A percentile compares a stretch with the other conserved stretches of the same genome.
Conservation (phyloP, 2,113 vertebrate species). For the Ginglymostoma cirratum region DNA sequence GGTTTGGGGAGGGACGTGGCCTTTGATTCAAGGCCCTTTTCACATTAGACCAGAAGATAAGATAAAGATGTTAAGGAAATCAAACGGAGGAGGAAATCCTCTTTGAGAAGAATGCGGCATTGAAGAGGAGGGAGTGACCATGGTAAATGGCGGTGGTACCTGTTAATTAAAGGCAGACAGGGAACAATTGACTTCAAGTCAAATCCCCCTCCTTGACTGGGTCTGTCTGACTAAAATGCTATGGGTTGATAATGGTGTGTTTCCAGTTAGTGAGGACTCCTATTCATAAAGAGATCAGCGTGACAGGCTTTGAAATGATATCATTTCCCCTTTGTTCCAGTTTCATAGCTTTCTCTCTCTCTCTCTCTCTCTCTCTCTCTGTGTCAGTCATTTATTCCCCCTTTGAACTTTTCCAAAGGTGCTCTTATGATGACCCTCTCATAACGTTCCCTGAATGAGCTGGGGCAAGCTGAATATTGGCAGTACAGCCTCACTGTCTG, state of each 20-base stretch:
- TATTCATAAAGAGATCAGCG: neutral
- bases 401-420: neutral
- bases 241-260: neutral
- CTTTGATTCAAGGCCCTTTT: neutral
- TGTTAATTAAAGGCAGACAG: constrained; percentile 27
- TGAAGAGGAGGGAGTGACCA: neutral
- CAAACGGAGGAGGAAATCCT: neutral
- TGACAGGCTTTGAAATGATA: neutral
- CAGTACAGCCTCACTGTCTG: no score
- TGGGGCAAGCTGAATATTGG: no score
- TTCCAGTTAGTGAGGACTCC: neutral
- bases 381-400: no score
- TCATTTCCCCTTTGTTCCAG: neutral
- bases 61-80: constrained; percentile 25
- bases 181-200: neutral
- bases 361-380: neutral
- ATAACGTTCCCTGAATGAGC: neutral
- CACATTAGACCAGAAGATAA: neutral
- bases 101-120: neutral
- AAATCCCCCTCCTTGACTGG: neutral
- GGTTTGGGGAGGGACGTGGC: neutral
- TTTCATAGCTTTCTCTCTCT: neutral
- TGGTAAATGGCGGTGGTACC: neutral
- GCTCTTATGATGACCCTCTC: neutral
- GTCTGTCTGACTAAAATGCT: neutral